These are phyloP conservation scores for Alcis repandata DNA, from an alignment of 2,888 invertebrate species.

Conservation along the genomic window DNA sequence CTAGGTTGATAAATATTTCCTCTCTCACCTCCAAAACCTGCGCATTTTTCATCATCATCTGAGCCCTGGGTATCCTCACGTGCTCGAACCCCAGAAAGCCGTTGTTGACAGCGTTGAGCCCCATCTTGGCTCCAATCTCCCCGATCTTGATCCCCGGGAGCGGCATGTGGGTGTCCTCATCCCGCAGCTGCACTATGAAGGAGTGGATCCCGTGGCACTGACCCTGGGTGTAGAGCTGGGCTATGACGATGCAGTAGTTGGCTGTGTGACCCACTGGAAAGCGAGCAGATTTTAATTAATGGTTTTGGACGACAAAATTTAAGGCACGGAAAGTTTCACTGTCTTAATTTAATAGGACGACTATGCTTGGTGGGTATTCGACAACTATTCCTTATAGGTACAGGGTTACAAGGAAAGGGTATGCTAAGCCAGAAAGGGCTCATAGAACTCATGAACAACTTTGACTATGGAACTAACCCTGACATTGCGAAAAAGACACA, in stretches of 20 bases:
- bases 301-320: neutral
- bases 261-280: constrained; percentile 95
- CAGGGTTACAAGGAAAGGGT: no score
- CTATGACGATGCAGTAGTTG: constrained; percentile 96
- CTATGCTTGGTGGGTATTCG: no score
- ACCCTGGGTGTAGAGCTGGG: constrained; percentile 94
- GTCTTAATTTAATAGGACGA: no score
- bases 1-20: neutral
- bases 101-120: constrained; percentile 95
- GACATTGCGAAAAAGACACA: no score
- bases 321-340: no score
- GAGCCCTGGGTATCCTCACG: constrained; percentile 93
- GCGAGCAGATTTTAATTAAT: neutral
- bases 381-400: no score
- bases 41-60: constrained; percentile 97
- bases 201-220: constrained; percentile 95
- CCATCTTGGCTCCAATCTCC: constrained; percentile 97
- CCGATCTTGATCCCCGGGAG: constrained; percentile 95
- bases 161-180: constrained; percentile 94
- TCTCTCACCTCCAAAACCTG: constrained; percentile 89
- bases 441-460: no score
- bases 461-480: no score
- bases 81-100: constrained; percentile 96
- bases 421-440: no score
- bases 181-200: constrained; percentile 96